These are phyloP conservation scores for Gallinago paraguaiae DNA, from an alignment of 2,113 vertebrate genomes.

Conservation along the genomic window DNA sequence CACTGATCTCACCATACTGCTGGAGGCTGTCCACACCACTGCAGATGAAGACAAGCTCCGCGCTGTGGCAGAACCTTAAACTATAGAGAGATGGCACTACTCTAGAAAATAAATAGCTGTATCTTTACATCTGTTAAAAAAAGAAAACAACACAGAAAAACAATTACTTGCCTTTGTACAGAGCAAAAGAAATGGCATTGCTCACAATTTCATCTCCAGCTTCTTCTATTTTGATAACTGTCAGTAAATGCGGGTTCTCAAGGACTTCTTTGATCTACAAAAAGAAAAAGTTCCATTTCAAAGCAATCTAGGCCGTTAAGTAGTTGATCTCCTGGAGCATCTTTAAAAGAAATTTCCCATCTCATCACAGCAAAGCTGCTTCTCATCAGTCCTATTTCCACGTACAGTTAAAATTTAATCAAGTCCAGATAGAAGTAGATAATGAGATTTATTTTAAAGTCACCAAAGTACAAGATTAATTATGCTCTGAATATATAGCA, in stretches of 20 bases:
- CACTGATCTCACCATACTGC: neutral
- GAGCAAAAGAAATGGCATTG: constrained; percentile 79
- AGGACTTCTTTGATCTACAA: constrained; percentile 81
- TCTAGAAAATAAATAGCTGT: neutral
- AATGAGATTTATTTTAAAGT: constrained; percentile 1
- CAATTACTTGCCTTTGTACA: constrained; percentile 79
- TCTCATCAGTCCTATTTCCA: neutral
- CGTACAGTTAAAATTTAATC: neutral
- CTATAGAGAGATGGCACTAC: neutral
- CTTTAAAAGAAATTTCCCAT: neutral
- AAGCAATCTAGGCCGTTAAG: neutral
- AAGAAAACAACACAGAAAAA: neutral
- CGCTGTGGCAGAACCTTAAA: neutral
- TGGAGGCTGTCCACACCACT: neutral
- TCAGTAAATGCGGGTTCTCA: constrained; percentile 79
- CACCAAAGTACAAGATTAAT: neutral
- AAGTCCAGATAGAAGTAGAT: neutral
- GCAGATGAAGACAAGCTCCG: neutral
- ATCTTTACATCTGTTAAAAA: neutral
- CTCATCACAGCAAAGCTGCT: neutral
- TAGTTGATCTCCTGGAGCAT: neutral
- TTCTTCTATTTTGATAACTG: constrained; percentile 83
- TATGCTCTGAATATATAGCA: neutral
- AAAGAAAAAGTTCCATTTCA: neutral
- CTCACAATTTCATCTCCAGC: constrained; percentile 83